A percentile compares a stretch with the other conserved stretches of the same genome.
Conservation (phyloP, 2,113 vertebrate species). For the Takifugu bimaculatus region DNA sequence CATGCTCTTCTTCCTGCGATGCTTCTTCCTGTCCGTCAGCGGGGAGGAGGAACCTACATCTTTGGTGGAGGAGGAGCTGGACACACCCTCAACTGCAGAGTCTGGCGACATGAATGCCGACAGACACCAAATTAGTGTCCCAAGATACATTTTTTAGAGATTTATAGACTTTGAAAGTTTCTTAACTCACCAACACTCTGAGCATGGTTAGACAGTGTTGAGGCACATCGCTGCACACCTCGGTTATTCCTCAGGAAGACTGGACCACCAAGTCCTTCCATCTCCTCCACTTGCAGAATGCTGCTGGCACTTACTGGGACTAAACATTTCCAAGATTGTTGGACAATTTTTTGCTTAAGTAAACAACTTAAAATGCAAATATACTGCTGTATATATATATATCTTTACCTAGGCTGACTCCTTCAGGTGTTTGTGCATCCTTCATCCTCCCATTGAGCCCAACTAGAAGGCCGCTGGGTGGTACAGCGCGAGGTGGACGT, state of each 20-base stretch:
- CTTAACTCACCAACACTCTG: constrained; percentile 68
- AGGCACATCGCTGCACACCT: constrained; percentile 75
- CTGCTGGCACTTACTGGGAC: constrained; percentile 69
- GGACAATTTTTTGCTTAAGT: no score
- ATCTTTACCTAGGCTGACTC: constrained; percentile 61
- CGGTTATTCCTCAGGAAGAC: constrained; percentile 72
- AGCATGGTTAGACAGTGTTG: constrained; percentile 68
- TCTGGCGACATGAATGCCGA: constrained; percentile 38
- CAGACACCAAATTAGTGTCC: not conserved
- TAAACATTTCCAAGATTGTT: constrained; percentile 17
- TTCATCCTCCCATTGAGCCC: constrained; percentile 88
- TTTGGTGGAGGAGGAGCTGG: constrained; percentile 79
- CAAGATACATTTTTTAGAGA: no score
- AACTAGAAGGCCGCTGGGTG: constrained; percentile 77
- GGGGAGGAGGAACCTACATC: constrained; percentile 82
- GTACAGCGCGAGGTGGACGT: constrained; percentile 86
- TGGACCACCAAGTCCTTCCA: constrained; percentile 69
- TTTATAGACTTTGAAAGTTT: not conserved
- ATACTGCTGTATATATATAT: not conserved
- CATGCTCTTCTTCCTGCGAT: constrained; percentile 85
- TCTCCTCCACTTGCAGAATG: constrained; percentile 81
- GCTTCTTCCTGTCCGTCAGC: constrained; percentile 85
- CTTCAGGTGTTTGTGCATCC: constrained; percentile 78
- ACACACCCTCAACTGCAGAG: constrained; percentile 72
- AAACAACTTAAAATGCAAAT: no score